A percentile compares a stretch with the other conserved stretches of the same genome.
phyloP scores from a whole-genome alignment of 2,797 vertebrate species.

The Spea hammondii region DNA sequence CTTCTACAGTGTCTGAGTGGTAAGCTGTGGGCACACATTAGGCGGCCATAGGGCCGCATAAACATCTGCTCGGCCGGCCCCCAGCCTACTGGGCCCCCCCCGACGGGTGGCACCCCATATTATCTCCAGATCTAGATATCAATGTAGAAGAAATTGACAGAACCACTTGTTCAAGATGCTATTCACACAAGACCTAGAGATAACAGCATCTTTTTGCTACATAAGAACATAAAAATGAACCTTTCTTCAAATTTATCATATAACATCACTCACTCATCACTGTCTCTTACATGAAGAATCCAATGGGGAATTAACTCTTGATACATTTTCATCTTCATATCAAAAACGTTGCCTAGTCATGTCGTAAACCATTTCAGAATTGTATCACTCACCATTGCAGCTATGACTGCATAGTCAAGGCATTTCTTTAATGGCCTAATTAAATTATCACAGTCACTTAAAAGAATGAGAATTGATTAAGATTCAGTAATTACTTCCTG shows the following conservation, averaged over 20 bases:
- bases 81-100: too few species aligned
- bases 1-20: too few species aligned
- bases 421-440: conserved; percentile 49
- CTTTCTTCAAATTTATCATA: conserved; percentile 28
- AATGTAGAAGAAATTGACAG: too few species aligned
- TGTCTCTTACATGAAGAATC: conserved; percentile 25
- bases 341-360: conserved; percentile 37
- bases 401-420: conserved; percentile 39
- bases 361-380: conserved; percentile 39
- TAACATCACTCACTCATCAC: conserved; percentile 33
- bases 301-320: conserved; percentile 33
- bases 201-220: too few species aligned
- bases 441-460: conserved; percentile 50
- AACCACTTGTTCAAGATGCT: too few species aligned
- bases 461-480: conserved; percentile 52
- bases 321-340: conserved; percentile 27
- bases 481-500: conserved; percentile 45
- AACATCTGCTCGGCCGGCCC: too few species aligned
- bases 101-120: too few species aligned
- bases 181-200: too few species aligned
- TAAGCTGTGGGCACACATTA: too few species aligned
- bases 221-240: not conserved
- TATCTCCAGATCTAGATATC: too few species aligned
- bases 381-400: conserved; percentile 26
- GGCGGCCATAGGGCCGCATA: too few species aligned